phyloP scores from a whole-genome alignment of 2,888 invertebrate species.

The Noctua janthe region DNA sequence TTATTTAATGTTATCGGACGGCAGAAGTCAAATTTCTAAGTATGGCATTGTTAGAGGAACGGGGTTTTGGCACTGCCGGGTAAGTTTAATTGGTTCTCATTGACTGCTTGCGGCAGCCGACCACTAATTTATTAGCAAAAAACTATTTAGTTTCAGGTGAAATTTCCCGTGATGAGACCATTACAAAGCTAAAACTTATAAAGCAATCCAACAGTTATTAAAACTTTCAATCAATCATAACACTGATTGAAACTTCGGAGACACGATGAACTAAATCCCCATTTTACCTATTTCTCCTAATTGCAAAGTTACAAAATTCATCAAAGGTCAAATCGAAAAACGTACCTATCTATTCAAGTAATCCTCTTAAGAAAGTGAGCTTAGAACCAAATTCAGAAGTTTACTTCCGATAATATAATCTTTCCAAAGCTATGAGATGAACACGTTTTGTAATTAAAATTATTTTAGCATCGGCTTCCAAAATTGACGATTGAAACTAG shows the following conservation, averaged over 20 bases:
- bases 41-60: conserved; percentile 53
- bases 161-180: conserved; percentile 14
- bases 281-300: conserved; percentile 12
- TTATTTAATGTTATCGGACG: conserved; percentile 54
- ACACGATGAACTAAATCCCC: neutral
- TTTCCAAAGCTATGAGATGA: conserved; percentile 27
- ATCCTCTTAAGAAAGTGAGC: conserved; percentile 45
- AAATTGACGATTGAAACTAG: conserved; percentile 24
- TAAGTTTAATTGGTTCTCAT: conserved; percentile 78
- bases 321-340: conserved; percentile 38
- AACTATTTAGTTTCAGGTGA: conserved; percentile 47
- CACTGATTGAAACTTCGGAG: conserved; percentile 6
- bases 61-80: conserved; percentile 55
- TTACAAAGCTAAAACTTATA: neutral
- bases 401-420: conserved; percentile 34
- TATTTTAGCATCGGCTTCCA: conserved; percentile 20
- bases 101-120: conserved; percentile 57
- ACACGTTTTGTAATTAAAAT: conserved; percentile 39
- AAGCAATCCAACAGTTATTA: neutral
- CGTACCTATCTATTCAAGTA: conserved; percentile 13
- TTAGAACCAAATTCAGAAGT: conserved; percentile 31
- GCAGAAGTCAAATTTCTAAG: conserved; percentile 52
- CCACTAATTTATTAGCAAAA: conserved; percentile 43
- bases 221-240: conserved; percentile 8
- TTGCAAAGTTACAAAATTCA: conserved; percentile 37